Base-by-base conservation (phyloP, 2,888 invertebrate species). In the Chymomyza procnemis region DNA sequence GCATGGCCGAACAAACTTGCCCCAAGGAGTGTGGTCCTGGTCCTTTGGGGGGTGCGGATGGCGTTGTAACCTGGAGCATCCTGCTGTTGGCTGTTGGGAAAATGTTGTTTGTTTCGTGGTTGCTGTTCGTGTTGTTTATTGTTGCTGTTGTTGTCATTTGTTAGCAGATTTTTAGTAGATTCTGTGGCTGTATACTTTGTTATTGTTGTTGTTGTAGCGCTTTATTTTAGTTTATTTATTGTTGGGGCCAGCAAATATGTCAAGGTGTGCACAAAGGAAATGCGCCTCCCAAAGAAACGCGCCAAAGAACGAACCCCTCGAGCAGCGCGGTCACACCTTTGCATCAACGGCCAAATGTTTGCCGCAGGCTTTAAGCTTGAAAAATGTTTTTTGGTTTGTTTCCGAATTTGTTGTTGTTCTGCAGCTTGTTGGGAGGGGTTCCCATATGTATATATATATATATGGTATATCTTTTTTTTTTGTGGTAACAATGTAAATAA, bases 121-220 rank as follows among this genome's bases (percentile, higher is more conserved):
- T 21, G 69, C 70, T 65, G 59, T 80, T 85, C 63, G 65, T 74
- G 64, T 71, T 70, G 82, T 74, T 79, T 75, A 61, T 79, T 79
- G 73, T 62, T 63, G 67, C 84, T 85, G 73, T 86, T 80, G 86
- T 82, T 87, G 81, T 84, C 87, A 84, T 88, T 84, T 84, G 83
- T 76, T 86, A 81, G 85, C 88, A 88, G 83, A 84, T 84, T 87
- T 84, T 76, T 86, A 87, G 81, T 78, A 84, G 76, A 87, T 87
- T 86, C 71, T 88, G 87, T 69, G 83, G 88, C 81, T 80, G 26
- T 8, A 26, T 26, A 76, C 80, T 85, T 83, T 86, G 86, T 66
- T 75, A 84, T 57, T 34, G 57, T 48, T 60, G 55, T 56, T 56
- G 30, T 22, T 54, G 55, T 56, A 9, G 26, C 30, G n/a, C 30